Base-by-base conservation (phyloP, 2,888 invertebrate species). In the Xylota sylvarum region DNA sequence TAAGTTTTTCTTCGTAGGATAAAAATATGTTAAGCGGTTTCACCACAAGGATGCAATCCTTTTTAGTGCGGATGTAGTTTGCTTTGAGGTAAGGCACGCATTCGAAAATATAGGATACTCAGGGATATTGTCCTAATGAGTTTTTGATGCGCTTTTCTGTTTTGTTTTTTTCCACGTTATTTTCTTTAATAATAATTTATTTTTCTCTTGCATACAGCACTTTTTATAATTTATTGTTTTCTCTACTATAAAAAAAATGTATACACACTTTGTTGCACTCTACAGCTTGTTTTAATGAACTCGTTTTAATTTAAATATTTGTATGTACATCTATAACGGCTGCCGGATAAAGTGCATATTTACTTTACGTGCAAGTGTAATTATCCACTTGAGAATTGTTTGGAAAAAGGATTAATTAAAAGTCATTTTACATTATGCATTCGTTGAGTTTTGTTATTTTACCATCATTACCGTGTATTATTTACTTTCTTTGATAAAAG, bases 31-130 rank as follows among this genome's bases (percentile, higher is more conserved):
- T 69, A 86, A 86, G 82, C 86, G 55, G 82, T 82, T 84, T 78
- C 82, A 78, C 46, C 82, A 82, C 82, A 86, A 69, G 60, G 82
- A 86, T 78, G 86, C 86, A 69, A 82, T 86, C 72, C 77, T 73
- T 82, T 4, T 69, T 86, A 86, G 67, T 73, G 73, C 73, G 86
- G 82, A 78, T 86, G 67, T 86, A 86, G 86, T 82, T 82, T 77
- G 86, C 86, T 86, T 86, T 48, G 77, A 86, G 86, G 86, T 86
- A 86, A 86, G 86, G 86, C 86, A 82, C 81, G 81, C 86, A 78
- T 82, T 78, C 77, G 77, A 82, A 81, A 72, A 65, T 67, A 62
- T 78, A 78, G 81, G 82, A 78, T 82, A 82, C 82, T 82, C 73
- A 62, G 77, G 82, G 77, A 82, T 72, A 73, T 67, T 86, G 62